Evolutionary conservation across 2,113 vertebrate species (phyloP).

Genomic region (western clawed frog (Xenopus tropicalis)): UCB_Xtro_10.0 CM004448.2:79223001-79223500

Average conservation of each 20-base stretch:
- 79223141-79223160: neutral
- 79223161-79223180: no score
- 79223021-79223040: no score
- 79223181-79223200: no score
- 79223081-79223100: no score
- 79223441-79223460: conserved; percentile 27
- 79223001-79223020: no score
- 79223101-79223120: no score
- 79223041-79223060: no score
- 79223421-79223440: conserved; percentile 35
- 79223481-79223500: no score
- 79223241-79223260: neutral
- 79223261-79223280: neutral
- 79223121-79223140: neutral
- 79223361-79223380: conserved; percentile 26
- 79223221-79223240: neutral
- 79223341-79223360: conserved; percentile 27
- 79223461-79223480: conserved; percentile 27
- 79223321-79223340: conserved; percentile 31
- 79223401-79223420: conserved; percentile 16
- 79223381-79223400: conserved; percentile 13
- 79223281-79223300: conserved; percentile 15
- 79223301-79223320: conserved; percentile 24
- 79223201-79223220: neutral
- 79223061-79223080: no score